Evolutionary conservation across 1,140 invertebrate species (phyloP), one percentile per base, ranked within the genome.

Genomic region (Drosophila teissieri): DNA sequence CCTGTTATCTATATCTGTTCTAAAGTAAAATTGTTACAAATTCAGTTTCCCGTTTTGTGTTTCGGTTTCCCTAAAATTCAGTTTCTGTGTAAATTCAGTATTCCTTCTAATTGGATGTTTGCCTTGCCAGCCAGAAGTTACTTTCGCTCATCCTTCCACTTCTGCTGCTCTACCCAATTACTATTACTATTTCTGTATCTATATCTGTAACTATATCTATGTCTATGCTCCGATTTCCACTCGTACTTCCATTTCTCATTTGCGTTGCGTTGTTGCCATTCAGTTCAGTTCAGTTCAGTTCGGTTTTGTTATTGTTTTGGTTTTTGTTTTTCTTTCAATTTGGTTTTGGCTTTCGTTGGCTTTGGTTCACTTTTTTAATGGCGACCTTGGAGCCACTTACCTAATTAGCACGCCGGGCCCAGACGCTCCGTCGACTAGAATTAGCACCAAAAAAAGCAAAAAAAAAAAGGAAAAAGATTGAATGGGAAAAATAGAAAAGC

Each of bases 31-130:
- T 78, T 55, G 67, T 79, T 88, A 48, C 70, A 56, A 31, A 31
- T 82, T 83, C 52, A 73, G 60, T 88, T 86, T 15, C 2, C 31
- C 19, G 64, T 52, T 65, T 34, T 40, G n/a, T 58, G 69, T 76
- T 62, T 58, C 34, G 53, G 62, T 65, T 75, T 45, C 49, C 24
- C 36, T 58, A 40, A 60, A 77, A 85, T 42, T 88, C 83, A 79
- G 76, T 88, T 42, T 88, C 83, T 82, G 76, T 88, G 80, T 89
- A 86, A 68, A 83, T 77, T 80, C 75, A 76, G 70, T 88, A 62
- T 88, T 88, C 53, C 54, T 88, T 82, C 64, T 76, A 82, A 88
- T 89, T 88, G 83, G 83, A 88, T 88, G 84, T 88, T 88, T 88
- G 84, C 83, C 83, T 88, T 88, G 84, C 80, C 73, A 88, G 83